Evolutionary conservation across 2,113 vertebrate genomes (phyloP), one percentile per base, ranked within the genome.

Genomic region (Amazona vittata): DNA sequence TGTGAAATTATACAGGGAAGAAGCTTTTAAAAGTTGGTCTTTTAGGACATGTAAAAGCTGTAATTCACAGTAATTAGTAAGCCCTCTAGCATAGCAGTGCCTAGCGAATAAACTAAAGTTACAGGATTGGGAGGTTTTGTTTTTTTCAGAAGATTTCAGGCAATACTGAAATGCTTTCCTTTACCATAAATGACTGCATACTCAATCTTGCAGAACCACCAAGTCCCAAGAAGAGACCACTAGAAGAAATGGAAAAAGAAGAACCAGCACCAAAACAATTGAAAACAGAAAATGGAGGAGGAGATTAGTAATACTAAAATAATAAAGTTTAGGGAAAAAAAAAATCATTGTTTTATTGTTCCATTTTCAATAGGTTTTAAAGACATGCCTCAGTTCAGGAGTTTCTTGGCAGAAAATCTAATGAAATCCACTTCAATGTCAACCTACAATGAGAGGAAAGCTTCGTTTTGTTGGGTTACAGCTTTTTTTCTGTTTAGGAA

Each of bases 361-460:
- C 69, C 93, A 90, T 97, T 98, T 97, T 97, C 97, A 96, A 73
- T 94, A 97, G 41, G 83, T 97, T 98, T 98, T 96, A 98, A 96
- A 97, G 95, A 97, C 98, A 98, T 98, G 98, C 97, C 95, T 98
- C 93, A 98, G 94, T 97, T 93, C 94, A 84, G 95, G 78, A 94
- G 93, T 98, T 98, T 99, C 96, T 97, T 88, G 94, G 98, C 98
- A 96, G 99, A 99, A 98, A 99, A 99, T 90, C 99, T 97, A 97
- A 99, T 97, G 96, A 99, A 99, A 97, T 99, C 99, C 98, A 99
- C 99, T 97, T 99, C 98, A 96, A 99, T 99, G 96, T 99, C 99
- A 93, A 99, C 99, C 99, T 99, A 97, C 78, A 98, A 97, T 62
- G 91, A 96, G 89, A 98, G 35, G 86, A 97, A 96, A 94, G 55